These are phyloP conservation scores for Oryzias javanicus DNA, from an alignment of 2,113 vertebrate species.

Conservation along the genomic window DNA sequence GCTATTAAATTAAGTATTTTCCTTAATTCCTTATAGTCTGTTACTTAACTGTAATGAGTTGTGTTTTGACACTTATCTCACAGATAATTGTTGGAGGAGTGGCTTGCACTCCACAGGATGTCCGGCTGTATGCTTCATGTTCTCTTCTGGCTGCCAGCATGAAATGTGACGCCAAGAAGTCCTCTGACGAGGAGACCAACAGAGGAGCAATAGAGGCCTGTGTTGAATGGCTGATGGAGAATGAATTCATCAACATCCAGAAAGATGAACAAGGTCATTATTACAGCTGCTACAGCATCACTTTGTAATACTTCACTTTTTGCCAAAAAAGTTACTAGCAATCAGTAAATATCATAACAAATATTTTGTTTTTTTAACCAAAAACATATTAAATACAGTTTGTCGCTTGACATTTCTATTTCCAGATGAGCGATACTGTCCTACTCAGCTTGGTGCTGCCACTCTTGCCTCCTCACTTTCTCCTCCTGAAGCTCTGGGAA, in stretches of 20 bases:
- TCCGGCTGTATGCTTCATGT: conserved; percentile 87
- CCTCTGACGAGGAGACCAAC: conserved; percentile 44
- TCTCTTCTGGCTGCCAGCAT: conserved; percentile 86
- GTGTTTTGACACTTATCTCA: neutral
- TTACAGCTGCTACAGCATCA: neutral
- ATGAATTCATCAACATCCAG: conserved; percentile 89
- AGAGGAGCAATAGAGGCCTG: conserved; percentile 84
- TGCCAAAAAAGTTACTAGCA: no score
- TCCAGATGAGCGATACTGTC: conserved; percentile 82
- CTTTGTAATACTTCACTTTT: no score
- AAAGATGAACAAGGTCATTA: conserved; percentile 66
- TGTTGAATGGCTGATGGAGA: conserved; percentile 90
- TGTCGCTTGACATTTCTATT: conserved; percentile 7
- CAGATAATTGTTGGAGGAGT: conserved; percentile 93
- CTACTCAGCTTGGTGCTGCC: conserved; percentile 91
- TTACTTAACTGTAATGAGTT: no score
- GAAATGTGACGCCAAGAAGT: conserved; percentile 30
- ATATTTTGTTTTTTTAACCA: no score
- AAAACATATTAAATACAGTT: no score
- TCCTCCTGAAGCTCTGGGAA: conserved; percentile 89
- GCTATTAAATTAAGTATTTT: no score
- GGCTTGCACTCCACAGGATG: conserved; percentile 87
- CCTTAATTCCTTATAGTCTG: no score
- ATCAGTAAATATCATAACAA: no score
- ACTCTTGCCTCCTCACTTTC: conserved; percentile 95